Evolutionary conservation across 2,888 invertebrate genomes (phyloP), one percentile per base, ranked within the genome.

Genomic region (Eledone cirrhosa): DNA sequence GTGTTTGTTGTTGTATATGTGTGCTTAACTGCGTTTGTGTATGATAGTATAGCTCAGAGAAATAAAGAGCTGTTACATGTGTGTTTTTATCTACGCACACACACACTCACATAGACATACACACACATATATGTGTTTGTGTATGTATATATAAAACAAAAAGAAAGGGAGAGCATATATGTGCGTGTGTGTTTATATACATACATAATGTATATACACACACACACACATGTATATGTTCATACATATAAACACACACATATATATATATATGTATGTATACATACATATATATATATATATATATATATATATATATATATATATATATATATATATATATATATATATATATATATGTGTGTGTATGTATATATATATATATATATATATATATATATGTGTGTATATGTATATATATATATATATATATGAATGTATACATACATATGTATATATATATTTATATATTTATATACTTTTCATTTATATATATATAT

Each of bases 371-470:
- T 13, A 7, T 65, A 65, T n/a, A 65, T 65, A 29, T 65, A 65
- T 65, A 65, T 65, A n/a, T n/a, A 65, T 65, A 65, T n/a, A 65
- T n/a, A n/a, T 65, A 65, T 65, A 65, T 65, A n/a, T 65, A 65
- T 65, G n/a, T n/a, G n/a, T 65, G 7, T 65, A n/a, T 65, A 65
- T n/a, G n/a, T 65, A 65, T 65, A 65, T 65, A n/a, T 65, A 65
- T 65, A n/a, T 65, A 65, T 65, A 65, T 65, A 65, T 65, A n/a
- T 65, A 65, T 65, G n/a, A n/a, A n/a, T 65, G n/a, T 65, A 65
- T 65, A 13, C n/a, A 65, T 65, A 65, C 2, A n/a, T 65, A 65
- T 63, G n/a, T 65, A 65, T n/a, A 19, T 65, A 65, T n/a, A n/a
- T 65, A n/a, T 65, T 8, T 65, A n/a, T 65, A n/a, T 65, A 65